Conservation (phyloP, 2,113 vertebrate genomes). For the Malurus elegans region DNA sequence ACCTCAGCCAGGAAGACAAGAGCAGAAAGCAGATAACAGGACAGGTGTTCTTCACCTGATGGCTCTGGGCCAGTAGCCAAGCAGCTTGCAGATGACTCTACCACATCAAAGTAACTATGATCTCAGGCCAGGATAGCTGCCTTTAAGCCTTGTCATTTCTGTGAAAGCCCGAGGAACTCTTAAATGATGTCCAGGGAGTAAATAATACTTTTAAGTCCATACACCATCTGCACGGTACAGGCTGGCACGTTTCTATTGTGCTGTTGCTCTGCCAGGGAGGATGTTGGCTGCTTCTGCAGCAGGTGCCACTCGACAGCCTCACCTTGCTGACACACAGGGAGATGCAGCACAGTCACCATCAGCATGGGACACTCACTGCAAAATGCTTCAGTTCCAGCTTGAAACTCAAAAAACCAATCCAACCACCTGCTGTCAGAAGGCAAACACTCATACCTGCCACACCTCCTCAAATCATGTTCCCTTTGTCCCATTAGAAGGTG, state of each 20-base stretch:
- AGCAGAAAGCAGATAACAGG: neutral
- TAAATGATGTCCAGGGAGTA: neutral
- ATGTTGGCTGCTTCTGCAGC: neutral
- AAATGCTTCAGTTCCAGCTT: neutral
- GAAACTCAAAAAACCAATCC: neutral
- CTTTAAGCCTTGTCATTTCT: neutral
- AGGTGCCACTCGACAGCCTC: neutral
- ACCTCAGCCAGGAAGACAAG: neutral
- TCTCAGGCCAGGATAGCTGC: conserved; percentile 60
- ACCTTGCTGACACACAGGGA: neutral
- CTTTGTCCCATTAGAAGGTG: neutral
- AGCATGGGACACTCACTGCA: neutral
- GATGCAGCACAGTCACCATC: neutral
- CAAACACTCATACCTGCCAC: neutral
- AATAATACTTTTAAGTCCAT: neutral
- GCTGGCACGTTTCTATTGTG: neutral
- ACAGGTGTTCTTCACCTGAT: conserved; percentile 57
- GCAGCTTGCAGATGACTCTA: conserved; percentile 64
- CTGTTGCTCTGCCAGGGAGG: neutral
- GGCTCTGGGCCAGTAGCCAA: conserved; percentile 50
- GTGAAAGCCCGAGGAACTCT: neutral
- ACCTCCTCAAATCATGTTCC: neutral
- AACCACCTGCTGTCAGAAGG: neutral
- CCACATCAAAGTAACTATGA: conserved; percentile 62
- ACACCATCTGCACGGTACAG: neutral